phyloP scores from a whole-genome alignment of 2,888 invertebrate genomes.

The Phortica magna region DNA sequence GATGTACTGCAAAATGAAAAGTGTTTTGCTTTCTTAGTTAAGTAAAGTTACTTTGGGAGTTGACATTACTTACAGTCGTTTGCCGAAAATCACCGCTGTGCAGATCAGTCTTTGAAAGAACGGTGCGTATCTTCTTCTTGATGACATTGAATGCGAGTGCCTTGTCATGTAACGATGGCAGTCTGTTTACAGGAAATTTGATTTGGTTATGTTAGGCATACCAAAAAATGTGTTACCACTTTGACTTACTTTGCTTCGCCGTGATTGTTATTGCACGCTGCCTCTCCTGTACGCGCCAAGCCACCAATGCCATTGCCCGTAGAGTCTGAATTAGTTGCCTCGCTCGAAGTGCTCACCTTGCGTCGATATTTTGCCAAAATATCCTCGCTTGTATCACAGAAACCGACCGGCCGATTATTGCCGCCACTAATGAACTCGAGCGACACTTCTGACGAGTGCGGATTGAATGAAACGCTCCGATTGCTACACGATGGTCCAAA shows the following conservation, averaged over 20 bases:
- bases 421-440: constrained; percentile 53
- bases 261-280: constrained; percentile 48
- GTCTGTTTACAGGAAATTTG: constrained; percentile 45
- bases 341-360: constrained; percentile 81
- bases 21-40: constrained; percentile 5
- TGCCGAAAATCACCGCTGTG: constrained; percentile 83
- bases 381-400: constrained; percentile 90
- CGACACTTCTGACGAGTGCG: constrained; percentile 60
- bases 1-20: constrained; percentile 56
- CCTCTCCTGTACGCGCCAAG: not conserved
- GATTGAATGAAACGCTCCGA: constrained; percentile 74
- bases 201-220: not conserved
- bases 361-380: constrained; percentile 96
- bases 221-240: not conserved
- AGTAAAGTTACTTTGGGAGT: not conserved
- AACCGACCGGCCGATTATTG: constrained; percentile 45
- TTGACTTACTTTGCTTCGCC: constrained; percentile 77
- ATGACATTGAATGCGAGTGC: constrained; percentile 72
- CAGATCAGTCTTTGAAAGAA: constrained; percentile 92
- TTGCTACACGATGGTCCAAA: constrained; percentile 42
- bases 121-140: constrained; percentile 93
- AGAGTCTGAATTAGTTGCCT: constrained; percentile 78
- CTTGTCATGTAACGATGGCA: constrained; percentile 66
- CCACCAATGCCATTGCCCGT: constrained; percentile 67
- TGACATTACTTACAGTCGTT: constrained; percentile 78